phyloP scores from a whole-genome alignment of 2,113 vertebrate species.

The Nettapus auritus region DNA sequence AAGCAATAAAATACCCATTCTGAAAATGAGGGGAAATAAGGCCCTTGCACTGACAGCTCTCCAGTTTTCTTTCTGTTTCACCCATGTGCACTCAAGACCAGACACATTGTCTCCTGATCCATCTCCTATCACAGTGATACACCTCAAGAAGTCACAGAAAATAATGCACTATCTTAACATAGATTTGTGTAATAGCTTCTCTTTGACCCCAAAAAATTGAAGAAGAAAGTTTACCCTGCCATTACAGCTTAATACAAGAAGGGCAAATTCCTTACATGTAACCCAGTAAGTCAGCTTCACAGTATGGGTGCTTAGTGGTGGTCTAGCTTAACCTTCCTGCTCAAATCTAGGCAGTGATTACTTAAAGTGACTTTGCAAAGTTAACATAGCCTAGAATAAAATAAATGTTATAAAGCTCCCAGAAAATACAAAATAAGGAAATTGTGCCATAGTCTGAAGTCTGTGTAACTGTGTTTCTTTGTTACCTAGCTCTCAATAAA shows the following conservation, averaged over 20 bases:
- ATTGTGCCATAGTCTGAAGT: neutral
- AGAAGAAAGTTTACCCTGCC: neutral
- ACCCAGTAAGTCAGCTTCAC: neutral
- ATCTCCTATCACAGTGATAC: neutral
- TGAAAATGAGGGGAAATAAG: neutral
- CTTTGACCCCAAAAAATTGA: neutral
- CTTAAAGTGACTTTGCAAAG: neutral
- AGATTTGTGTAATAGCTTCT: neutral
- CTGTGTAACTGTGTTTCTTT: neutral
- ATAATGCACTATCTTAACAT: neutral
- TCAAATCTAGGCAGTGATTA: neutral
- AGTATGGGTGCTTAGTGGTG: neutral
- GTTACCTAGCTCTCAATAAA: neutral
- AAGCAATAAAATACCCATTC: neutral
- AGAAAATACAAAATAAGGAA: neutral
- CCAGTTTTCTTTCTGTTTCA: neutral
- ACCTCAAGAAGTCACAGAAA: neutral
- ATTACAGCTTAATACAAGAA: neutral
- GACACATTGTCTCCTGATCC: neutral
- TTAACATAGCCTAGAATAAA: neutral
- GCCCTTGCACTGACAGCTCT: neutral
- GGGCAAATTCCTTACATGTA: neutral
- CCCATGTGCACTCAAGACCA: neutral
- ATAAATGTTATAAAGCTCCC: neutral
- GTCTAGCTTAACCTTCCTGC: neutral